These are phyloP conservation scores for Polymixis lichenea DNA, from an alignment of 2,888 invertebrate species.

Conservation along the genomic window DNA sequence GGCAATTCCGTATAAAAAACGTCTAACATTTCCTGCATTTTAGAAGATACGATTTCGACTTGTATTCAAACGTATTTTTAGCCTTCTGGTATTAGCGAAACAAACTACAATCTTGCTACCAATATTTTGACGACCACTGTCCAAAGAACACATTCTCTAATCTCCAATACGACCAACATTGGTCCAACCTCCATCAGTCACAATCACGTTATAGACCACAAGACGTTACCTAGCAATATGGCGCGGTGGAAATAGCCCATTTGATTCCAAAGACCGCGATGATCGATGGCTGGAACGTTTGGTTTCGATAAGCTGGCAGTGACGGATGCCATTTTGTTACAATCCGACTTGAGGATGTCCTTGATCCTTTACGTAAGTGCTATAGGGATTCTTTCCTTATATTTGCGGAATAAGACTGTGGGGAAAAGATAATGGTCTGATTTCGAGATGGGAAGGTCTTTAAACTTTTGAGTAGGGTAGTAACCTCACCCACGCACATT, in stretches of 20 bases:
- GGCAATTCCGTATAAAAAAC: not conserved
- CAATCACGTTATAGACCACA: conserved; percentile 60
- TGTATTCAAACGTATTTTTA: not conserved
- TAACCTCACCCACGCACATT: too few relatives aligned
- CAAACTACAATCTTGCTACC: not conserved
- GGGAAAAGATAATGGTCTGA: not conserved
- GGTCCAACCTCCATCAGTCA: conserved; percentile 23
- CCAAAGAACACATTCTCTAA: not conserved
- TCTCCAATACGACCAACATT: conserved; percentile 22
- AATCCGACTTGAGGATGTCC: conserved; percentile 35
- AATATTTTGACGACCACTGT: not conserved
- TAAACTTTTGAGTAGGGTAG: not conserved
- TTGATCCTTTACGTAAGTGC: conserved; percentile 30
- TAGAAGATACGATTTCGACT: not conserved
- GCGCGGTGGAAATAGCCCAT: conserved; percentile 43
- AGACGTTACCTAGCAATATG: conserved; percentile 48
- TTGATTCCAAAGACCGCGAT: conserved; percentile 51
- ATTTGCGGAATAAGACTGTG: conserved; percentile 16
- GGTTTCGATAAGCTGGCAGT: conserved; percentile 45
- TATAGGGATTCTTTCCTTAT: conserved; percentile 22
- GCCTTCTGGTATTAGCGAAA: not conserved
- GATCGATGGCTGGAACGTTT: conserved; percentile 51
- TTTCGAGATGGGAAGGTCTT: not conserved
- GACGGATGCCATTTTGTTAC: conserved; percentile 53
- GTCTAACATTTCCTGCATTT: too few relatives aligned